Conservation (phyloP, 2,113 vertebrate species). For the Artemisiospiza belli region DNA sequence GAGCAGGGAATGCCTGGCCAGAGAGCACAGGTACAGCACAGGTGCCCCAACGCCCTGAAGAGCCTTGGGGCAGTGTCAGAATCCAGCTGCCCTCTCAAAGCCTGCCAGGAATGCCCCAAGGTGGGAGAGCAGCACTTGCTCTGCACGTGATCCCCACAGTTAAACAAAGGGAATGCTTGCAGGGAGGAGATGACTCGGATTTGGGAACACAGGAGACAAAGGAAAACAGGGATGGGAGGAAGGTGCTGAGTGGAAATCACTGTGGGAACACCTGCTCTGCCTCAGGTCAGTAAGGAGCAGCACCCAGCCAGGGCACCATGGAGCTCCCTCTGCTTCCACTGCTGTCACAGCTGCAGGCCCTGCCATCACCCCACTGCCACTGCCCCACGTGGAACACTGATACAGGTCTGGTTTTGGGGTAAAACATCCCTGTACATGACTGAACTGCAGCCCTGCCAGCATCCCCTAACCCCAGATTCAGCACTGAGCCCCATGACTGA, state of each 20-base stretch:
- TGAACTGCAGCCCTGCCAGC: not conserved
- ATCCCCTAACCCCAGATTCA: not conserved
- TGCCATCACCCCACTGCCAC: too few relatives aligned
- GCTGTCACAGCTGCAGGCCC: not conserved
- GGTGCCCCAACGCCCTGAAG: not conserved
- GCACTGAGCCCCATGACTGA: accelerated
- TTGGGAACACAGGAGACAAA: not conserved
- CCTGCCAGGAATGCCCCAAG: not conserved
- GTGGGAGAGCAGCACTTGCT: not conserved
- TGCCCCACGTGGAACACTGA: accelerated
- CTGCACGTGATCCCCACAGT: accelerated
- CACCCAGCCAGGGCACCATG: not conserved
- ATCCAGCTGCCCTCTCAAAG: not conserved
- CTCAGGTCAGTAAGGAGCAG: not conserved
- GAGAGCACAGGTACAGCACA: not conserved
- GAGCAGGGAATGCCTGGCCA: not conserved
- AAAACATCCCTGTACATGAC: not conserved
- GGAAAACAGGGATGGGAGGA: not conserved
- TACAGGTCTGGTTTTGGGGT: not conserved
- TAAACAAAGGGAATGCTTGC: not conserved
- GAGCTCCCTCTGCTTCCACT: not conserved
- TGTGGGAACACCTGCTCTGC: not conserved
- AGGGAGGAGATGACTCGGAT: not conserved
- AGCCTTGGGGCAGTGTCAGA: not conserved
- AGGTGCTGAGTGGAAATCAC: not conserved